These are phyloP conservation scores for Gambelia wislizenii DNA, from an alignment of 2,797 vertebrate species.

Conservation along the genomic window DNA sequence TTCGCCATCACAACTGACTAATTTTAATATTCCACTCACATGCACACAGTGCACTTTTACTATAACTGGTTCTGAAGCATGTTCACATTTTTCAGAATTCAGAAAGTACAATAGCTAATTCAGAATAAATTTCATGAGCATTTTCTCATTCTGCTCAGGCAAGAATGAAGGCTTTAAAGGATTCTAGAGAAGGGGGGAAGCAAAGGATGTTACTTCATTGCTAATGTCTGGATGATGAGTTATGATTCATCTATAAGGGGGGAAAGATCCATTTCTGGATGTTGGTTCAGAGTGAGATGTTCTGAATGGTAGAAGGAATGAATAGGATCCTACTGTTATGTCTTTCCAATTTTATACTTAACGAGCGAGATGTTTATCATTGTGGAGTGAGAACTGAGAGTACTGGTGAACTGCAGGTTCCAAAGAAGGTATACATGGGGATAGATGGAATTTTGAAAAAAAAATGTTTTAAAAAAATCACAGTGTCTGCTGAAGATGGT, in stretches of 20 bases:
- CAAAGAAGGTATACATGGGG: neutral
- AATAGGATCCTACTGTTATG: neutral
- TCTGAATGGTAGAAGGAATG: too few relatives aligned
- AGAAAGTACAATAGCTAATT: neutral
- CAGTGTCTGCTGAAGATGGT: neutral
- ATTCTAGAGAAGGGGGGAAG: neutral
- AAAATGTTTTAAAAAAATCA: neutral
- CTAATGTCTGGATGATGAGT: neutral
- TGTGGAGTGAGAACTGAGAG: neutral
- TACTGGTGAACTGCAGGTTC: neutral
- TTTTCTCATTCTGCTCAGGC: slow-evolving; percentile 17
- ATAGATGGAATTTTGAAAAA: neutral
- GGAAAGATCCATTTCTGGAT: too few relatives aligned
- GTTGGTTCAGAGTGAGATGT: too few relatives aligned
- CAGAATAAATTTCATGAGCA: slow-evolving; percentile 6
- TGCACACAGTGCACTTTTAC: neutral
- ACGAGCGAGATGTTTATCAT: neutral
- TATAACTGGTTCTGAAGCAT: neutral
- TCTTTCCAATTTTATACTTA: neutral
- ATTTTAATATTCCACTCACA: neutral
- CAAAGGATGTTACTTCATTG: neutral
- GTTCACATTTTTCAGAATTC: neutral
- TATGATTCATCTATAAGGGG: neutral
- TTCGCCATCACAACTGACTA: neutral
- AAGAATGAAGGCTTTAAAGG: neutral